These are phyloP conservation scores for Limnephilus marmoratus DNA, from an alignment of 2,888 invertebrate genomes.

Conservation along the genomic window DNA sequence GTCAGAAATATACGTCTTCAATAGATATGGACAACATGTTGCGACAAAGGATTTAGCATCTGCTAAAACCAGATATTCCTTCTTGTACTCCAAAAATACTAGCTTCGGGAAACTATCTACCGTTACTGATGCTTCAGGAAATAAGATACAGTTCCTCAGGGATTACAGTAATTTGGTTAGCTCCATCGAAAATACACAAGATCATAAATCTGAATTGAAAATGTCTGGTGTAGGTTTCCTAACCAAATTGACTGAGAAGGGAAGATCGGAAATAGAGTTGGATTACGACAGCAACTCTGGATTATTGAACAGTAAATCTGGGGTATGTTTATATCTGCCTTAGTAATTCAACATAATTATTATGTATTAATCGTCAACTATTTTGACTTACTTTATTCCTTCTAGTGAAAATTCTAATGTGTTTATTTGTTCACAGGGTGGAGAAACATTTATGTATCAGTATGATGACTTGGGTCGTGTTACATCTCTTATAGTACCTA, in stretches of 20 bases:
- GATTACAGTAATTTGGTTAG: constrained; percentile 96
- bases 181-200: constrained; percentile 95
- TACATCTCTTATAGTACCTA: constrained; percentile 90
- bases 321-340: constrained; percentile 76
- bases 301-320: constrained; percentile 89
- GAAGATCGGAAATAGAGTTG: constrained; percentile 91
- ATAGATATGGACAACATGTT: constrained; percentile 96
- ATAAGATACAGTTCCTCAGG: constrained; percentile 92
- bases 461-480: constrained; percentile 94
- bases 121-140: constrained; percentile 95
- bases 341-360: background rate
- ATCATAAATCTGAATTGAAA: constrained; percentile 93
- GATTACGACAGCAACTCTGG: constrained; percentile 95
- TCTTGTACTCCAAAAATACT: constrained; percentile 97
- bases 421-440: constrained; percentile 78
- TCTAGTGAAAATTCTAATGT: background rate
- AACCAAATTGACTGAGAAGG: constrained; percentile 91
- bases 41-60: constrained; percentile 96
- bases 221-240: constrained; percentile 95
- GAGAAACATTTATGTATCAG: constrained; percentile 92
- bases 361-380: background rate
- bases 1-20: constrained; percentile 95
- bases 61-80: constrained; percentile 95
- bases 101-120: constrained; percentile 96
- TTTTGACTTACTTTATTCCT: background rate